phyloP scores from a whole-genome alignment of 2,113 vertebrate species.

The Neolamprologus brichardi region DNA sequence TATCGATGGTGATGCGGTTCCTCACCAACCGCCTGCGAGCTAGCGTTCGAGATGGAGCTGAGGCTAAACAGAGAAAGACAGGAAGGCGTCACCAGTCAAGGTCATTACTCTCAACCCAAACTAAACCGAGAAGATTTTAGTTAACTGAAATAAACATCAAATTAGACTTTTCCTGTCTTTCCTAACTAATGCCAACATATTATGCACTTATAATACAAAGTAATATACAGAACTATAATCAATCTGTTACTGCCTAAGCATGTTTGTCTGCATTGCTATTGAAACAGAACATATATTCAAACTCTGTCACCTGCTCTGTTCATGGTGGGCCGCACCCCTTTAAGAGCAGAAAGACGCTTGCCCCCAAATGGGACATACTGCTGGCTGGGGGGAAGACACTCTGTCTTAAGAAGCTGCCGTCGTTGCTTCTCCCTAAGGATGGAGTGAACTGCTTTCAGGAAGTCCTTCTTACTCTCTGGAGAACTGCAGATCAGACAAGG shows the following conservation, averaged over 20 bases:
- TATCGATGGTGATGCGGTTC: conserved; percentile 91
- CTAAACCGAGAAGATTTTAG: not conserved
- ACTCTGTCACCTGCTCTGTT: conserved; percentile 85
- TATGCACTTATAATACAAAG: not conserved
- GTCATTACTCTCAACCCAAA: not conserved
- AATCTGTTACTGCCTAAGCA: not conserved
- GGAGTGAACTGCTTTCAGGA: conserved; percentile 89
- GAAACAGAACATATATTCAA: not conserved
- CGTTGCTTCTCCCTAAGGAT: conserved; percentile 91
- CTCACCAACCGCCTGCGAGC: conserved; percentile 81
- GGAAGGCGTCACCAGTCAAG: not conserved
- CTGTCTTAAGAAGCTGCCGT: conserved; percentile 90
- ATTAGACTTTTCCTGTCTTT: not conserved
- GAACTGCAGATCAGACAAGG: conserved; percentile 68
- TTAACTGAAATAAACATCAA: not conserved
- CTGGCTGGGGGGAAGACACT: conserved; percentile 86
- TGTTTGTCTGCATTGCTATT: not conserved
- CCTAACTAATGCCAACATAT: not conserved
- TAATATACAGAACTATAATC: not conserved
- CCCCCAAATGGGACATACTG: conserved; percentile 96
- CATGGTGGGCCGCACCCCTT: conserved; percentile 83
- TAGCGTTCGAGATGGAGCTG: conserved; percentile 84
- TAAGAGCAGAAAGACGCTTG: conserved; percentile 88
- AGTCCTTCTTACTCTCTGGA: conserved; percentile 89
- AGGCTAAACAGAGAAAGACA: conserved; percentile 66